Base-by-base conservation (phyloP, 92 coral and sea anemone genomes). In the Phenganax marumi region DNA sequence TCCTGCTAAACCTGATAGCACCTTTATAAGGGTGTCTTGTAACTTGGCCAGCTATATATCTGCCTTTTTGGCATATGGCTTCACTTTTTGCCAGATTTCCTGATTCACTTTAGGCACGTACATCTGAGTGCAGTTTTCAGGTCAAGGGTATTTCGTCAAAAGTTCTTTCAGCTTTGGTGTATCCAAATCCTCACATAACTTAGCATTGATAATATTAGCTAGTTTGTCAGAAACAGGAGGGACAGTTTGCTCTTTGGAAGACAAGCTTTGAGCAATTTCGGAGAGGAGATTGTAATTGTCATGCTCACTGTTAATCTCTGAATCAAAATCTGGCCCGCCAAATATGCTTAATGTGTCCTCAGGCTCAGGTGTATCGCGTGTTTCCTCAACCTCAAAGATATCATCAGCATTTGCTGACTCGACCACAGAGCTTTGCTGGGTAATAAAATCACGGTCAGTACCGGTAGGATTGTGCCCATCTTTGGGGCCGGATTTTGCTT, bases 91-190 rank as follows among this genome's bases (percentile, higher is more conserved):
- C 39, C 7, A 48, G 49, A 8, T 0, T 68, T 75, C 80, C 6
- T 17, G 69, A 46, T 76, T 76, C 13, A 76, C 49, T 56, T 16
- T 55, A 21, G 81, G 69, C 4, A 55, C 68, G 33, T 75, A n/a
- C n/a, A n/a, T n/a, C n/a, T n/a, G n/a, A n/a, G n/a, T n/a, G n/a
- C n/a, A n/a, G n/a, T n/a, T n/a, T 54, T 75, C 48, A 0, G 69
- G 81, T 23, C 52, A 1, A 55, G 55, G 26, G n/a, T 76, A 76
- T 76, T 55, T 56, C 23, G 10, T 23, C 0, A 56, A 4, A 11
- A 76, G 55, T 24, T 60, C 19, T n/a, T 76, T 76, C 12, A 76
- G 26, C 47, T 55, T 76, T 1, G 49, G 47, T 7, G 11, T 52
- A 54, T 75, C 80, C 1, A 75, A 75, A 18, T 75, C 80, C 3